Conservation (phyloP, 2,888 invertebrate genomes). For the Drosophila atroscutellata region DNA sequence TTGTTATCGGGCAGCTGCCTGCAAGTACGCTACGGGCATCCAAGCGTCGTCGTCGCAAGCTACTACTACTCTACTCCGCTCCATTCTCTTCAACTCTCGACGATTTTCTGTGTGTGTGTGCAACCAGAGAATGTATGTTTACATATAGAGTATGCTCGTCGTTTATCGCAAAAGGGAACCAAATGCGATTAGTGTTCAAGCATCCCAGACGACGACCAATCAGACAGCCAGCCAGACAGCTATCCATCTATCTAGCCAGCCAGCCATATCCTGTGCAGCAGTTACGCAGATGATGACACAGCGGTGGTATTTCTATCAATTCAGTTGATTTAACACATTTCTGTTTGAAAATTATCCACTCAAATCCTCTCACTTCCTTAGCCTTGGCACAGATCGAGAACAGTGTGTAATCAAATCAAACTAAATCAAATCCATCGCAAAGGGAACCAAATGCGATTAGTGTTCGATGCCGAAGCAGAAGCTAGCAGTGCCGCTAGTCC, state of each 20-base stretch:
- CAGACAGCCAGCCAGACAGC: conserved; percentile 2
- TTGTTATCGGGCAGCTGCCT: conserved; percentile 79
- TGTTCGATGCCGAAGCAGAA: conserved; percentile 63
- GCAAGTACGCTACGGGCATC: conserved; percentile 69
- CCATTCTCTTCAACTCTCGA: background rate
- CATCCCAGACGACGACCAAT: conserved; percentile 45
- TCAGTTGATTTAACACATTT: conserved; percentile 45
- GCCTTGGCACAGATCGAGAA: conserved; percentile 38
- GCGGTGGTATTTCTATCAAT: conserved; percentile 31
- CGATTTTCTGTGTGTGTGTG: conserved; percentile 25
- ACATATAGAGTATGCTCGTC: conserved; percentile 37
- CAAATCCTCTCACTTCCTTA: conserved; percentile 39
- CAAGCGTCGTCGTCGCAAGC: conserved; percentile 45
- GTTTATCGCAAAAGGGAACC: conserved; percentile 76
- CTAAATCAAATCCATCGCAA: conserved; percentile 68
- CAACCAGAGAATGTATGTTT: conserved; percentile 18
- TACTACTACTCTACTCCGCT: background rate
- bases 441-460: conserved; percentile 79
- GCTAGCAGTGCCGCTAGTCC: conserved; percentile 47
- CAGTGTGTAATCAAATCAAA: conserved; percentile 9
- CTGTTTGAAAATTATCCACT: conserved; percentile 37
- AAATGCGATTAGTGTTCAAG: conserved; percentile 76
- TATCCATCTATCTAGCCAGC: background rate
- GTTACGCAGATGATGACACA: conserved; percentile 30
- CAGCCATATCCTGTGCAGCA: conserved; percentile 9